Base-by-base conservation (phyloP, 1,140 invertebrate genomes). In the Drosophila teissieri region DNA sequence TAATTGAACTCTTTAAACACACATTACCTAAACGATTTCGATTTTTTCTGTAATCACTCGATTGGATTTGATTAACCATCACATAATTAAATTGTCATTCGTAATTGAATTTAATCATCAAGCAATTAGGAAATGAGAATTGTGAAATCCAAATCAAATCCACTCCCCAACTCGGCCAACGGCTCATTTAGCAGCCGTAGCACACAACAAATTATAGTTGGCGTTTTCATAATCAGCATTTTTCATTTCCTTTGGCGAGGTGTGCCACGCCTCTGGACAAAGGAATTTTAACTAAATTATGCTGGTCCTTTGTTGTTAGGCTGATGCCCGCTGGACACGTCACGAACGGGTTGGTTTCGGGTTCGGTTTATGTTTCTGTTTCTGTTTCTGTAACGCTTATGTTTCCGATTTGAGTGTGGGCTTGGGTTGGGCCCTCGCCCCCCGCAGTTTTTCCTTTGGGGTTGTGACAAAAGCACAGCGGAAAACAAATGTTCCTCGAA, bases 271-370 rank as follows among this genome's bases (percentile, higher is more conserved):
- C 80, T 61, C 36, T 49, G 45, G 60, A 57, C 56, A 65, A 67
- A 51, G 27, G 58, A 73, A 64, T 62, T 65, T 79, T 51, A 83
- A 78, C 60, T 72, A 72, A 84, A 83, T 84, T 79, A 83, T 84
- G 81, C 67, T 85, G 73, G 67, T 17, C 57, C 53, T 76, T 72
- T 81, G 73, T 75, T 84, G 31, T 48, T 68, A 69, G 76, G 58
- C 58, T 80, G 77, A 84, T 84, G 73, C 64, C 73, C 55, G 56
- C 48, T 56, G 74, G 76, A 77, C 81, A 83, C 68, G 80, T 57
- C 27, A 80, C 55, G 58, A 67, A 74, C 24, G 51, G 61, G 61
- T 56, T 70, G 53, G 64, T 44, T 27, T 44, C 15, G 17, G 19
- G 19, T 8, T 31, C 31, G 31, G 31, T 31, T 31, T 31, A 7